Percentiles rank a stretch among this genome's conserved stretches.
Conservation (phyloP, 2,888 invertebrate genomes). For the Philhelius pedissequus region DNA sequence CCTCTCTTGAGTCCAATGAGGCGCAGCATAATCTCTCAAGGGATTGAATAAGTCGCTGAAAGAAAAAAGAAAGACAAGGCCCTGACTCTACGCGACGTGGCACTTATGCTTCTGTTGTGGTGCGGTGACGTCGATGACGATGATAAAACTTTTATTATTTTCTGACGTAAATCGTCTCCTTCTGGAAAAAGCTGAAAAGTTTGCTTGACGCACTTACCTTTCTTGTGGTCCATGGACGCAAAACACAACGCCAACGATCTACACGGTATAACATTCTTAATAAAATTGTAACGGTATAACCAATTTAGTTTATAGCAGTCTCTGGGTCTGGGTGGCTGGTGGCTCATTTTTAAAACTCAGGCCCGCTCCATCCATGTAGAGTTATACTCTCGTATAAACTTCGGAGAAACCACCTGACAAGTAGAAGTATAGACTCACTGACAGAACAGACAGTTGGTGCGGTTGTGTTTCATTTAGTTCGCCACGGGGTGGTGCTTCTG, state of each 20-base stretch:
- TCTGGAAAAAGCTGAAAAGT: constrained; percentile 26
- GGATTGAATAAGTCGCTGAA: constrained; percentile 49
- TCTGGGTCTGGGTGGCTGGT: constrained; percentile 11
- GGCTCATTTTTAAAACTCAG: neutral
- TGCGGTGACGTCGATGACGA: too few species aligned
- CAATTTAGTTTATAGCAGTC: constrained; percentile 18
- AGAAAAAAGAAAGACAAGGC: neutral
- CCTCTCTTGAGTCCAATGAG: constrained; percentile 64
- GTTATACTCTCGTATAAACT: constrained; percentile 5
- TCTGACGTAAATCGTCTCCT: constrained; percentile 36
- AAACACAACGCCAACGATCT: neutral
- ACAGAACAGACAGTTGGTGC: constrained; percentile 45
- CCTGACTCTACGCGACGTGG: constrained; percentile 1
- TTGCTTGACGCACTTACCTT: neutral
- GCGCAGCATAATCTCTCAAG: constrained; percentile 64
- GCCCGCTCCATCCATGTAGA: constrained; percentile 35
- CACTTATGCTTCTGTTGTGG: constrained; percentile 68
- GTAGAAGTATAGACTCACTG: neutral
- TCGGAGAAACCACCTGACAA: constrained; percentile 18
- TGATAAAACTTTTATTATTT: constrained; percentile 50
- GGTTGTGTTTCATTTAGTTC: constrained; percentile 57
- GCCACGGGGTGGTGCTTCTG: constrained; percentile 46
- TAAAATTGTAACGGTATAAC: constrained; percentile 46
- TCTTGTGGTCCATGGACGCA: neutral
- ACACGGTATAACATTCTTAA: constrained; percentile 6